Percentiles rank a stretch among this genome's conserved stretches.
Conservation (phyloP, 2,797 vertebrate genomes). For the Arctocebus calabarensis region DNA sequence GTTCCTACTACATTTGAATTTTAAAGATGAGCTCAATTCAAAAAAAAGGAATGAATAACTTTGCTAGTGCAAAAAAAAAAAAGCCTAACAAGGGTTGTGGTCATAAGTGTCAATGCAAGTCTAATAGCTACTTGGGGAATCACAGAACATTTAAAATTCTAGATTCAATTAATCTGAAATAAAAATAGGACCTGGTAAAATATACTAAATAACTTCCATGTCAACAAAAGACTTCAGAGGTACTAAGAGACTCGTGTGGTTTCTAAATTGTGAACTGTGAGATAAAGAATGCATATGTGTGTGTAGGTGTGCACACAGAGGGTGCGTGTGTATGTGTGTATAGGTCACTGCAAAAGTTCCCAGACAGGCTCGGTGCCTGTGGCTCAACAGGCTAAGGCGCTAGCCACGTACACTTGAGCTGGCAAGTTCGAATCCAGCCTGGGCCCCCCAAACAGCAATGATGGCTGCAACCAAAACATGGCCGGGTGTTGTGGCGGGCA, state of each 20-base stretch:
- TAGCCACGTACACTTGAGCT: too few relatives aligned
- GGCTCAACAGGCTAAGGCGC: too few relatives aligned
- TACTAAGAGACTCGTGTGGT: neutral
- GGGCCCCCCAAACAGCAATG: too few relatives aligned
- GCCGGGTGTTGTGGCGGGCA: too few relatives aligned
- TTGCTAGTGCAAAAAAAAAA: neutral
- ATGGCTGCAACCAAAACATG: too few relatives aligned
- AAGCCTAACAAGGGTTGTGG: neutral
- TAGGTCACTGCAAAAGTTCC: too few relatives aligned
- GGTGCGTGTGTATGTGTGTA: neutral
- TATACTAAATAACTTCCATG: neutral
- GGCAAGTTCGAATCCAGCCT: too few relatives aligned
- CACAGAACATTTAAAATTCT: neutral
- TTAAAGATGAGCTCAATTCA: constrained; percentile 30
- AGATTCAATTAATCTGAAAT: neutral
- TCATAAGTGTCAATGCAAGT: neutral
- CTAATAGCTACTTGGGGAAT: neutral
- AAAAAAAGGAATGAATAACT: neutral
- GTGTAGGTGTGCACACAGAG: too few relatives aligned
- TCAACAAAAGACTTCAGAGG: neutral
- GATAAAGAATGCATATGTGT: neutral
- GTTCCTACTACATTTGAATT: constrained; percentile 44
- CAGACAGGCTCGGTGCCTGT: too few relatives aligned
- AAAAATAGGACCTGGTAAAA: neutral
- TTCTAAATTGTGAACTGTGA: neutral